Conservation (phyloP, 2,888 invertebrate genomes). For the Sarcophaga caerulescens region DNA sequence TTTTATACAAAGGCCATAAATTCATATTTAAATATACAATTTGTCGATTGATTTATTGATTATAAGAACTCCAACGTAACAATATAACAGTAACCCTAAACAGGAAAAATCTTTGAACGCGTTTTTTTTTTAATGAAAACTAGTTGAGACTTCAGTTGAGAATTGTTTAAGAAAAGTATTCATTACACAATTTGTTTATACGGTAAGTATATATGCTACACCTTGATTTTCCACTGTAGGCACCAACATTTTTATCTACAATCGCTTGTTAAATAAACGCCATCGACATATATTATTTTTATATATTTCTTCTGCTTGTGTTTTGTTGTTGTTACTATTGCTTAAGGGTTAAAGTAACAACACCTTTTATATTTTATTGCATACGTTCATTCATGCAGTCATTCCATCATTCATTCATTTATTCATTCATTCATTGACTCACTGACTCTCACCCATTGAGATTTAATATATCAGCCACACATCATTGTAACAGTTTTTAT, state of each 20-base stretch:
- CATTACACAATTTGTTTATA: no score
- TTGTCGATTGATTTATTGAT: constrained; percentile 52
- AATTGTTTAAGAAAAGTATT: no score
- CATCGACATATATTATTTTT: background rate
- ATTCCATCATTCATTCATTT: constrained; percentile 8
- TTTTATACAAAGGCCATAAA: constrained; percentile 9
- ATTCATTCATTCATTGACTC: background rate
- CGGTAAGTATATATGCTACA: background rate
- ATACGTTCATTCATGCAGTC: constrained; percentile 17
- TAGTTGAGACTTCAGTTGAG: no score
- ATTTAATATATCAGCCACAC: no score
- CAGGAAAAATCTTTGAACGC: no score
- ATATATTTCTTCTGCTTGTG: constrained; percentile 9
- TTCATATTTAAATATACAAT: constrained; percentile 21
- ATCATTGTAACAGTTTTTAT: constrained; percentile 6
- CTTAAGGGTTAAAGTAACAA: constrained; percentile 48
- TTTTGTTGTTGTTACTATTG: constrained; percentile 10
- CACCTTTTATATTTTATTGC: constrained; percentile 8
- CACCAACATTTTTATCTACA: constrained; percentile 31
- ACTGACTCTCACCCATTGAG: background rate
- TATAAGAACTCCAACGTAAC: background rate
- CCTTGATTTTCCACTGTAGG: constrained; percentile 3
- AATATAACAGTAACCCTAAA: background rate
- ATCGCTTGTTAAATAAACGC: constrained; percentile 17
- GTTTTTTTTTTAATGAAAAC: no score